phyloP scores from a whole-genome alignment of 2,113 vertebrate species.

The Hippopotamus amphibius region DNA sequence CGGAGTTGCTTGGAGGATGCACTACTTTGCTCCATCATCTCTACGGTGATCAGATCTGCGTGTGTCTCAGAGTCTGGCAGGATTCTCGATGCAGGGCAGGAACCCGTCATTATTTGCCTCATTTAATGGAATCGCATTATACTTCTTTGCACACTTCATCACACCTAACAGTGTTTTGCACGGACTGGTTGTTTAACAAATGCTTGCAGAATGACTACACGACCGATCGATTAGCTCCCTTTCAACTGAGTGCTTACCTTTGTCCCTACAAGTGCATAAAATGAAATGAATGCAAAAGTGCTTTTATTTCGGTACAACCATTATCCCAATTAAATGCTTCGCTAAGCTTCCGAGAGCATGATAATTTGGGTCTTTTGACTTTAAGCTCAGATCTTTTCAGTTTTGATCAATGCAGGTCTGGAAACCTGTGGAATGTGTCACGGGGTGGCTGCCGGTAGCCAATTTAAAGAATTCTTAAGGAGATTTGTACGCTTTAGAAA shows the following conservation, averaged over 20 bases:
- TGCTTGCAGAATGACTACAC: background rate
- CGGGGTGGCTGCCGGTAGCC: background rate
- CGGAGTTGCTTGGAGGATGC: accelerated
- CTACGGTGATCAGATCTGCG: accelerated
- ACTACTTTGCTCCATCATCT: accelerated
- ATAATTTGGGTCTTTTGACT: background rate
- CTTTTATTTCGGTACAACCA: background rate
- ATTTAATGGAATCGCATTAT: background rate
- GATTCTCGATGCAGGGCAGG: background rate
- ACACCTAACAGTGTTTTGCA: background rate
- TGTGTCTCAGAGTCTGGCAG: background rate
- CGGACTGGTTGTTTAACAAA: background rate
- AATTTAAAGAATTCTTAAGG: background rate
- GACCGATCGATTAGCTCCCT: background rate
- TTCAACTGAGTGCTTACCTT: background rate
- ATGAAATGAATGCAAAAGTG: background rate
- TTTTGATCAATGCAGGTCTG: background rate
- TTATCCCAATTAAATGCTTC: background rate
- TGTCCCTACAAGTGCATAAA: background rate
- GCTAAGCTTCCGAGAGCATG: background rate
- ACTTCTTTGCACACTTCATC: background rate
- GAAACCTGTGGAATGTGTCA: background rate
- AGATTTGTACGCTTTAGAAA: background rate
- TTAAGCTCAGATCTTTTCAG: background rate
- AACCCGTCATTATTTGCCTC: background rate